Evolutionary conservation across 2,113 vertebrate genomes (phyloP).

Genomic region (Antigone vipio): DNA sequence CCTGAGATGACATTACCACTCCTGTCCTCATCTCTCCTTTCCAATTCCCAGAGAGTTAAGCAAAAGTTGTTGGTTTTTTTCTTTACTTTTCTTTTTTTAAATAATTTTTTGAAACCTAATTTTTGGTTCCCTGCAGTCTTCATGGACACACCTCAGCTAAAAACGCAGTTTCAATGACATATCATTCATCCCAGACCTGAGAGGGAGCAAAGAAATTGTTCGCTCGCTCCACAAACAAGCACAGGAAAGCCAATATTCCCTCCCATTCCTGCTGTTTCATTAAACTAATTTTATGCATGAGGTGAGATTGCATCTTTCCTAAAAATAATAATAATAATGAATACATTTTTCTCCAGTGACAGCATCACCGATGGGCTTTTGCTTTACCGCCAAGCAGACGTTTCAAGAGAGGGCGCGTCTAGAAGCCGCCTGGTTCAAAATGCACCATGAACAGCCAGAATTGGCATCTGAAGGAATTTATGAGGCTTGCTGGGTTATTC

Average conservation of each 20-base stretch:
- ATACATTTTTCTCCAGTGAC: constrained; percentile 50
- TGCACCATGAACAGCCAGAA: neutral
- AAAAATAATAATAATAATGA: constrained; percentile 38
- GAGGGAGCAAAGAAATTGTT: constrained; percentile 22
- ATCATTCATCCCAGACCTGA: neutral
- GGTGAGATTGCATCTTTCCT: constrained; percentile 26
- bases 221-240: neutral
- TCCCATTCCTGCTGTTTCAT: constrained; percentile 28
- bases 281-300: constrained; percentile 70
- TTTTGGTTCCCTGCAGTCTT: neutral
- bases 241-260: constrained; percentile 9
- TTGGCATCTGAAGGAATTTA: neutral
- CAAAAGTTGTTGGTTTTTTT: neutral
- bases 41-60: neutral
- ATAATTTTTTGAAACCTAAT: neutral
- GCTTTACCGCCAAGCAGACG: neutral
- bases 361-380: neutral
- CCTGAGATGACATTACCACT: neutral
- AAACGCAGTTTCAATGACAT: neutral
- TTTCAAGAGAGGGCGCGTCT: neutral
- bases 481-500: neutral
- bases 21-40: neutral
- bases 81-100: neutral
- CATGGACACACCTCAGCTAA: neutral
- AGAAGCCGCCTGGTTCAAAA: neutral